Percentiles rank a stretch among this genome's conserved stretches.
Evolutionary conservation across 1,140 invertebrate species (phyloP).

Genomic region (Drosophila bipectinata): DNA sequence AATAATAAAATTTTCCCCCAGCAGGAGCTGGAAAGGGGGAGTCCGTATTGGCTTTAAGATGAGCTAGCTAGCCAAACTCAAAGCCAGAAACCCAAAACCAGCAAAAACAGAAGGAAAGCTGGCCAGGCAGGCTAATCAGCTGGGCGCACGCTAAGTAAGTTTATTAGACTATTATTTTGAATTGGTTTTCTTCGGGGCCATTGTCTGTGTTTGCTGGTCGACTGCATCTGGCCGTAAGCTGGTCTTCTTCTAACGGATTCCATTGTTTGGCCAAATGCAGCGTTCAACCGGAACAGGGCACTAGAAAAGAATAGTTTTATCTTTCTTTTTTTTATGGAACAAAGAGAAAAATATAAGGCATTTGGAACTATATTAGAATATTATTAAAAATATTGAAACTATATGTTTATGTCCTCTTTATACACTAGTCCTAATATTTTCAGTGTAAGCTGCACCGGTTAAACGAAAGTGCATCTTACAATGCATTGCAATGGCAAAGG

Average conservation of each 20-base stretch:
- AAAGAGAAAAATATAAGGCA: not conserved
- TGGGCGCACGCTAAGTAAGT: constrained; percentile 76
- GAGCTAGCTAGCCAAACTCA: constrained; percentile 38
- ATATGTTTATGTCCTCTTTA: too few species aligned
- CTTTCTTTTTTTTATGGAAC: not conserved
- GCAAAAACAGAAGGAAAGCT: not conserved
- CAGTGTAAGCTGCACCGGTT: not conserved
- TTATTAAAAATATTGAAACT: too few species aligned
- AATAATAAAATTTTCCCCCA: constrained; percentile 72
- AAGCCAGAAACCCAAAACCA: not conserved
- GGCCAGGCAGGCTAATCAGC: constrained; percentile 58
- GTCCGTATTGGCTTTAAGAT: constrained; percentile 69
- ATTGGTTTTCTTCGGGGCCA: constrained; percentile 54
- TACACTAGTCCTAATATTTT: not conserved
- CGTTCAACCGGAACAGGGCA: constrained; percentile 18
- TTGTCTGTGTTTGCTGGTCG: constrained; percentile 47
- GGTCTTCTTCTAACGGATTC: constrained; percentile 10
- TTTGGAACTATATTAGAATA: too few species aligned
- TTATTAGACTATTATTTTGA: constrained; percentile 80
- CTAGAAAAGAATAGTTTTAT: not conserved
- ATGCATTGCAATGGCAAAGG: constrained; percentile 8
- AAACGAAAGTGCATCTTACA: constrained; percentile 16
- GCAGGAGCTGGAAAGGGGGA: constrained; percentile 37
- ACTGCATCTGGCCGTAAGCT: constrained; percentile 39
- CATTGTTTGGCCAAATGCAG: constrained; percentile 35